These are phyloP conservation scores for Sturmia bella DNA, from an alignment of 2,888 invertebrate genomes.

Conservation along the genomic window DNA sequence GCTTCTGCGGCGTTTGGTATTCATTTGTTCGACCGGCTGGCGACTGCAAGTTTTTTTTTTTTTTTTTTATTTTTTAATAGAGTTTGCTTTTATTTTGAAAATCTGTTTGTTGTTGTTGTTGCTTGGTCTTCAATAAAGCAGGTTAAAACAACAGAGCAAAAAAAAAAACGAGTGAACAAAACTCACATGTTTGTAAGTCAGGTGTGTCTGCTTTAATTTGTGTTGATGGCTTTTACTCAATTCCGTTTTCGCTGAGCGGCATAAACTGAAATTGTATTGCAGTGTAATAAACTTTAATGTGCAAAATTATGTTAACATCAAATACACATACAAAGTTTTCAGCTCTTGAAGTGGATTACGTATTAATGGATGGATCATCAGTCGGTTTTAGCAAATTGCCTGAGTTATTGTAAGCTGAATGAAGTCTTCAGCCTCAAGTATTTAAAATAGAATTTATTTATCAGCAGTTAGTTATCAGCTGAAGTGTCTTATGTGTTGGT, in stretches of 20 bases:
- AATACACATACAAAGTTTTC: background rate
- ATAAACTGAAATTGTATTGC: background rate
- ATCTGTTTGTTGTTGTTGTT: background rate
- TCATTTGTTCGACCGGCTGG: too few species aligned
- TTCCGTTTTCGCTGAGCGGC: background rate
- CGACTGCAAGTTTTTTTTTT: background rate
- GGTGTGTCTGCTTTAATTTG: slow-evolving; percentile 19
- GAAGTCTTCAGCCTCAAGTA: too few species aligned
- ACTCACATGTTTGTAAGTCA: background rate
- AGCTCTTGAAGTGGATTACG: background rate
- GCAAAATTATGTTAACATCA: slow-evolving; percentile 1
- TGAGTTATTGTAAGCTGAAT: too few species aligned
- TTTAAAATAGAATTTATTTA: too few species aligned
- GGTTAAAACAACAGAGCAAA: too few species aligned
- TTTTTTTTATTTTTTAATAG: too few species aligned
- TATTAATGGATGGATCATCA: background rate
- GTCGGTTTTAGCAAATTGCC: too few species aligned
- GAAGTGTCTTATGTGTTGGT: too few species aligned
- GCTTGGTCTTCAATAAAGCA: background rate
- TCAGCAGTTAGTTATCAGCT: too few species aligned
- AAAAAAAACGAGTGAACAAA: background rate
- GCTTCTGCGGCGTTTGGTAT: background rate
- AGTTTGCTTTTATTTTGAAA: background rate
- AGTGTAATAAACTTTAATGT: slow-evolving; percentile 13
- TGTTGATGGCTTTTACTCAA: slow-evolving; percentile 1